Evolutionary conservation across 2,797 vertebrate species (phyloP).

Genomic region (Sebastolobus alascanus): DNA sequence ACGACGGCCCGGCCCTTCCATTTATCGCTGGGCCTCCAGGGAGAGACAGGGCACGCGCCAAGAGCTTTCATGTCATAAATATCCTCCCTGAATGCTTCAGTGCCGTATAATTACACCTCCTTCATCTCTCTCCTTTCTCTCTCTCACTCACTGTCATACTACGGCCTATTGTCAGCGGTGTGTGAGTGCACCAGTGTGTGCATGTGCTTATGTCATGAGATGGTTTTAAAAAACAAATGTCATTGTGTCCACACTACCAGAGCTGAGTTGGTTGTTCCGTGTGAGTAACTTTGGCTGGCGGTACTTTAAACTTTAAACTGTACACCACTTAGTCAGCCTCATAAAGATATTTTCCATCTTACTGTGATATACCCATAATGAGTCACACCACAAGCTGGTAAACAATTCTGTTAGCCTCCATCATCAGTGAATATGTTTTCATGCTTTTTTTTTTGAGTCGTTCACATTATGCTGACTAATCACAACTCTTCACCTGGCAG

Average conservation of each 20-base stretch:
- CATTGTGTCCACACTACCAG: slow-evolving; percentile 25
- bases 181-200: slow-evolving; percentile 7
- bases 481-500: slow-evolving; percentile 18
- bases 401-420: slow-evolving; percentile 39
- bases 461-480: slow-evolving; percentile 52
- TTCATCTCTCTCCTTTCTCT: slow-evolving; percentile 42
- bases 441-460: slow-evolving; percentile 41
- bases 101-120: slow-evolving; percentile 69
- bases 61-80: slow-evolving; percentile 75
- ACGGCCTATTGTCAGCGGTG: slow-evolving; percentile 32
- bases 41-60: slow-evolving; percentile 56
- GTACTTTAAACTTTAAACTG: slow-evolving; percentile 61
- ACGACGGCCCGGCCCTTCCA: slow-evolving; percentile 14
- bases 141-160: slow-evolving; percentile 23
- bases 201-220: slow-evolving; percentile 40
- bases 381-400: slow-evolving; percentile 47
- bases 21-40: slow-evolving; percentile 36
- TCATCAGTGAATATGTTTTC: slow-evolving; percentile 47
- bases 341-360: slow-evolving; percentile 69
- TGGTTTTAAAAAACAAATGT: slow-evolving; percentile 31
- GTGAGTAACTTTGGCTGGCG: slow-evolving; percentile 50
- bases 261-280: slow-evolving; percentile 56
- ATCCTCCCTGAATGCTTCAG: slow-evolving; percentile 57
- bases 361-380: slow-evolving; percentile 52
- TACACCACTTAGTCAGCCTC: slow-evolving; percentile 57